Base-by-base conservation (phyloP, 2,888 invertebrate genomes). In the Noctua fimbriata region DNA sequence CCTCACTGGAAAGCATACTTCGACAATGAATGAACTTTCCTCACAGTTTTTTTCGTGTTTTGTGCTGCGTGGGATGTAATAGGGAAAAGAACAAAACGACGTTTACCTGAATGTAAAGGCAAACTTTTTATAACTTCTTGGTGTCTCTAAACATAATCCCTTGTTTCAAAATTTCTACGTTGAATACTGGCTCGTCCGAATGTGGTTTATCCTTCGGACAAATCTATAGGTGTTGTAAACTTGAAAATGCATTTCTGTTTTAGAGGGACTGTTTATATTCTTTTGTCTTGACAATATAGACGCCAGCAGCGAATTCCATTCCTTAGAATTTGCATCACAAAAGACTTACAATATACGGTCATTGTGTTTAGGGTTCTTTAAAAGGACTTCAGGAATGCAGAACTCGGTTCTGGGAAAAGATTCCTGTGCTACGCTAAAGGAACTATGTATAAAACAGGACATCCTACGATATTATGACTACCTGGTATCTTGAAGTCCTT, bases 251-350 rank as follows among this genome's bases (percentile, higher is more conserved):
- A 44, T 36, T 69, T 36, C 16, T 55, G 16, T 66, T 21, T 70
- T 21, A 70, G 58, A 66, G 52, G 58, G 24, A 58, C 36, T 60
- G 55, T 49, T 83, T 67, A 73, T 79, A 84, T 81, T 80, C 71
- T 81, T 84, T 84, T 84, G 73, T 76, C 47, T 66, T 55, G 63
- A 60, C 63, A 70, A 52, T 65, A 28, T 73, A 76, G 81, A 84
- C 81, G 81, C 84, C 81, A 81, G 72, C 70, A 71, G 52, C 49
- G 55, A 72, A 78, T 78, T 77, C 85, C 65, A 49, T 73, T 66
- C 66, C 66, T 67, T 60, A 75, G 73, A 78, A 85, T 84, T 85
- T 84, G 65, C 84, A 84, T 85, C 65, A 73, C 47, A 72, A 82
- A 14, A 14, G 28, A n/a, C 52, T 74, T 60, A 72, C 74, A 74